Percentiles rank a stretch among this genome's conserved stretches.
Conservation (phyloP, 1,140 invertebrate genomes). For the Heliconius melpomene region DNA sequence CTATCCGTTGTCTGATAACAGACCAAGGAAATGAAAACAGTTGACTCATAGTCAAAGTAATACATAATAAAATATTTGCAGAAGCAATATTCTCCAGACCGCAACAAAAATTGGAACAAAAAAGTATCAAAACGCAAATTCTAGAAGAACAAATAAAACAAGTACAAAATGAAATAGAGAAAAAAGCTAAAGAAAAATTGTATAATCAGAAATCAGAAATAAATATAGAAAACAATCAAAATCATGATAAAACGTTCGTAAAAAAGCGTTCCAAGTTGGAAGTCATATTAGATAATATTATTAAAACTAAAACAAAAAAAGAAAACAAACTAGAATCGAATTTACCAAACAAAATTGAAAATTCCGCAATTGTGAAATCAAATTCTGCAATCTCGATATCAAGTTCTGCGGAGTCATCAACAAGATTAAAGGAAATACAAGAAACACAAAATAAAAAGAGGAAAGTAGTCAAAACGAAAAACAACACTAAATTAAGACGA, state of each 20-base stretch:
- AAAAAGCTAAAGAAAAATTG: neutral
- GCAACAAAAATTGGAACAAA: conserved; percentile 18
- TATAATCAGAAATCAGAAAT: neutral
- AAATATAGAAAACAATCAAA: conserved; percentile 29
- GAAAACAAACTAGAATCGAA: neutral
- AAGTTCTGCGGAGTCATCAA: neutral
- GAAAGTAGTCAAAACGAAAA: neutral
- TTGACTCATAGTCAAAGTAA: too few relatives aligned
- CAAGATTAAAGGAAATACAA: conserved; percentile 1
- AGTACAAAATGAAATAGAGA: conserved; percentile 20
- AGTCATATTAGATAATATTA: conserved; percentile 53
- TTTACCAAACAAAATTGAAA: neutral
- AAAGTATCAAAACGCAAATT: conserved; percentile 4
- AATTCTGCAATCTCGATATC: neutral
- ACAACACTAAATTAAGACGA: neutral
- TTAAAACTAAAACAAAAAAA: conserved; percentile 39
- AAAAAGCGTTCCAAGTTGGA: conserved; percentile 59
- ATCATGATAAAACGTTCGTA: conserved; percentile 47
- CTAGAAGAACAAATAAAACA: conserved; percentile 14
- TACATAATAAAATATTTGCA: conserved; percentile 12
- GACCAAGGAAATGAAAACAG: too few relatives aligned
- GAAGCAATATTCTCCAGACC: conserved; percentile 29
- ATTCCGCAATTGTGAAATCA: neutral
- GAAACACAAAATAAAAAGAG: conserved; percentile 4
- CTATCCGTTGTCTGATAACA: too few relatives aligned